Evolutionary conservation across 2,888 invertebrate genomes (phyloP).

Genomic region (Tetramorium bicarinatum): DNA sequence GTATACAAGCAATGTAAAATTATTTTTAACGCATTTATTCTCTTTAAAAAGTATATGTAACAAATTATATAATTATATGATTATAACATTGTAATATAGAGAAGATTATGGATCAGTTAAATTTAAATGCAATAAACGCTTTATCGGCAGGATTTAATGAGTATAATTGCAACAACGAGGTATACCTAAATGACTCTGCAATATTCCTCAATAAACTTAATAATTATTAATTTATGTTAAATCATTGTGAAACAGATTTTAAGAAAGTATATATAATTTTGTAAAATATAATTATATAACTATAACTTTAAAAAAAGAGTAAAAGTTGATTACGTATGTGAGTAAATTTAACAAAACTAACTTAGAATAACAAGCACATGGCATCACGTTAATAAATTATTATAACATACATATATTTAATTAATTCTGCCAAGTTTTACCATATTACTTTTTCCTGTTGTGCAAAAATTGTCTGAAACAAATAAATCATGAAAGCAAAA

Average conservation of each 20-base stretch:
- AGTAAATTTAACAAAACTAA: neutral
- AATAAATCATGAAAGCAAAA: neutral
- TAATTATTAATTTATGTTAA: slow-evolving; percentile 27
- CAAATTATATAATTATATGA: neutral
- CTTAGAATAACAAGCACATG: neutral
- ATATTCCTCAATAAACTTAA: neutral
- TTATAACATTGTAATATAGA: neutral
- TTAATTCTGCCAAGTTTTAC: neutral
- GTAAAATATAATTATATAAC: neutral
- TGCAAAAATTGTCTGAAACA: neutral
- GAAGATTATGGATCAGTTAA: slow-evolving; percentile 4
- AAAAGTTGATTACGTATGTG: neutral
- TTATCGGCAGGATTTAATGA: slow-evolving; percentile 12
- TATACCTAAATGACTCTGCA: neutral
- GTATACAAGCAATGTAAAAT: neutral
- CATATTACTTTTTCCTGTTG: neutral
- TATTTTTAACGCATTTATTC: slow-evolving; percentile 4
- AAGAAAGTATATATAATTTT: neutral
- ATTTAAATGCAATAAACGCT: neutral
- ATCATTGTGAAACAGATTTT: neutral
- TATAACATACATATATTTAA: neutral
- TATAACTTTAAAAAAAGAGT: neutral
- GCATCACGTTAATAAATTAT: neutral
- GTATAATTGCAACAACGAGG: slow-evolving; percentile 13
- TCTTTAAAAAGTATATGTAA: neutral